A percentile compares a stretch with the other conserved stretches of the same genome.
These are phyloP conservation scores for Carollia perspicillata DNA, from an alignment of 2,113 vertebrate species.

Conservation along the genomic window DNA sequence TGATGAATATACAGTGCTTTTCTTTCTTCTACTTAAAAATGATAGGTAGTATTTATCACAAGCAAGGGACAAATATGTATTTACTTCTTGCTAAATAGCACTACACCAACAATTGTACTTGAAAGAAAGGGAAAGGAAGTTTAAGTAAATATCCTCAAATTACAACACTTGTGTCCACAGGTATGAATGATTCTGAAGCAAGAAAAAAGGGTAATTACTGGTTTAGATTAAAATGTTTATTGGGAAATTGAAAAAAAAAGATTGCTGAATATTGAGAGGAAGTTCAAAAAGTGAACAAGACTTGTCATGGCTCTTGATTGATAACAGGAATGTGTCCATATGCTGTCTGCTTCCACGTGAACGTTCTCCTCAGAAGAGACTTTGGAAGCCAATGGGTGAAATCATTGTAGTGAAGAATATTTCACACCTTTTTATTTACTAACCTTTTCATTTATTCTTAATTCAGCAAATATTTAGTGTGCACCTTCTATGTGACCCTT, in stretches of 20 bases:
- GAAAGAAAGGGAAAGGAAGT: background rate
- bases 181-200: background rate
- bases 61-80: background rate
- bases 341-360: background rate
- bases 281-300: background rate
- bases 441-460: background rate
- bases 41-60: background rate
- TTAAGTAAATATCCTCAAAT: background rate
- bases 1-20: background rate
- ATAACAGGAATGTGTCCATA: background rate
- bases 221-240: background rate
- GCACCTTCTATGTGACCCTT: background rate
- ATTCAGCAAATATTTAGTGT: background rate
- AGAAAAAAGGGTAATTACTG: background rate
- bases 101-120: background rate
- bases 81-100: background rate
- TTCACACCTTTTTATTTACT: background rate
- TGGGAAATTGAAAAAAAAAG: background rate
- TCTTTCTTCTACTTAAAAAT: background rate
- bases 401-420: background rate
- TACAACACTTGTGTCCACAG: background rate
- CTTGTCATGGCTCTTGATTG: background rate
- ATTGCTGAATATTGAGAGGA: background rate
- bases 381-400: background rate
- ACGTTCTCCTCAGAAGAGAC: background rate